These are phyloP conservation scores for Hystrix cristata DNA, from an alignment of 2,113 vertebrate genomes.

Conservation along the genomic window DNA sequence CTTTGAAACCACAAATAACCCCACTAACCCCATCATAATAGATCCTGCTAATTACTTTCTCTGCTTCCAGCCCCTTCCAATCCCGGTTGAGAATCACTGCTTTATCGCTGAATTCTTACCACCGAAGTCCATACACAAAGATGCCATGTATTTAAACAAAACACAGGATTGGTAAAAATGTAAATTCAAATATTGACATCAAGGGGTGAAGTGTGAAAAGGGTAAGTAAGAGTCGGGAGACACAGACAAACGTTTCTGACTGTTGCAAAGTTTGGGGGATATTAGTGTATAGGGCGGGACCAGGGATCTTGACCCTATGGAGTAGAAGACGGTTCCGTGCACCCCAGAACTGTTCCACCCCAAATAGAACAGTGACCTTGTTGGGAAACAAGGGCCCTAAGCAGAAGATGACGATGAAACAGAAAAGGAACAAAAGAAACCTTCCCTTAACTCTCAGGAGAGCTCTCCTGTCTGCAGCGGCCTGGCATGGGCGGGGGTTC, in stretches of 20 bases:
- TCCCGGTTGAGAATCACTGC: not conserved
- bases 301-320: fast-evolving
- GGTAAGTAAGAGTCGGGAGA: not conserved
- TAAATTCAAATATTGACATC: not conserved
- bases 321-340: fast-evolving
- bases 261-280: fast-evolving
- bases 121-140: not conserved
- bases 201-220: not conserved
- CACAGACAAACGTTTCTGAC: fast-evolving
- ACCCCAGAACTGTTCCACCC: fast-evolving
- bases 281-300: fast-evolving
- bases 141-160: not conserved
- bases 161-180: not conserved
- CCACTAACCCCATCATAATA: not conserved
- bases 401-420: not conserved
- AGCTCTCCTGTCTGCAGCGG: fast-evolving
- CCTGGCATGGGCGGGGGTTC: not conserved
- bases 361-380: fast-evolving
- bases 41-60: not conserved
- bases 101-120: not conserved
- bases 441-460: fast-evolving
- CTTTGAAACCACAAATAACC: not conserved
- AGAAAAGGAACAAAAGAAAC: not conserved
- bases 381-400: fast-evolving
- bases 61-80: not conserved